Evolutionary conservation across 1,140 invertebrate species (phyloP), one percentile per base, ranked within the genome.

Genomic region (Drosophila punjabiensis): DNA sequence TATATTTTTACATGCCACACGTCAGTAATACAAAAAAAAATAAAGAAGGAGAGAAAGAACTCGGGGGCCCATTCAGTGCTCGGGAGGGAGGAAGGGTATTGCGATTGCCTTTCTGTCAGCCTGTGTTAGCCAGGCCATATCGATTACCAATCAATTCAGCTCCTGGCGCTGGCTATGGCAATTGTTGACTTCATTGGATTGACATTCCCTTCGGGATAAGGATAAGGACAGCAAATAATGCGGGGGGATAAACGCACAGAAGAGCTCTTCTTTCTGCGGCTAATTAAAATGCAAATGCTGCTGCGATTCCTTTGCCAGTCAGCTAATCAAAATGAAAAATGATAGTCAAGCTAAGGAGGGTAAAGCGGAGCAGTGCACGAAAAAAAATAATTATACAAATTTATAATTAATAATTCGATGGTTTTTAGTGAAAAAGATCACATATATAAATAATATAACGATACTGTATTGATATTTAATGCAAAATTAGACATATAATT

Each of bases 71-170:
- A 52, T 33, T 53, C 30, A 53, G 30, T 13, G 13, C 24, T 50
- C 48, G 20, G 16, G 7, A 24, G 24, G 24, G 24, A 9, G 32
- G 11, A 16, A 35, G 5, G 33, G 52, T 28, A 11, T n/a, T 69
- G 1, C 43, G 48, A 35, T 41, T 30, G 16, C 37, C 63, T 28
- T 33, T 58, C 47, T 32, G 43, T 28, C 39, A 35, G 35, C 16
- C 48, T 33, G 81, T 65, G 56, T 48, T 39, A 55, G 60, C 45
- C 68, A 45, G 33, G 60, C 69, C 77, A 86, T 85, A 86, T 84
- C 82, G 82, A 84, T 84, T 84, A 84, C 81, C 82, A 85, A 84
- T 85, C 81, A 77, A 77, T 84, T 84, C 63, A 37, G 66, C 66
- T 66, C 58, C 81, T 69, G 55, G 45, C 43, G n/a, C 45, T 73